These are phyloP conservation scores for Phrynocephalus vlangalii DNA, from an alignment of 2,797 vertebrate species.

Conservation along the genomic window DNA sequence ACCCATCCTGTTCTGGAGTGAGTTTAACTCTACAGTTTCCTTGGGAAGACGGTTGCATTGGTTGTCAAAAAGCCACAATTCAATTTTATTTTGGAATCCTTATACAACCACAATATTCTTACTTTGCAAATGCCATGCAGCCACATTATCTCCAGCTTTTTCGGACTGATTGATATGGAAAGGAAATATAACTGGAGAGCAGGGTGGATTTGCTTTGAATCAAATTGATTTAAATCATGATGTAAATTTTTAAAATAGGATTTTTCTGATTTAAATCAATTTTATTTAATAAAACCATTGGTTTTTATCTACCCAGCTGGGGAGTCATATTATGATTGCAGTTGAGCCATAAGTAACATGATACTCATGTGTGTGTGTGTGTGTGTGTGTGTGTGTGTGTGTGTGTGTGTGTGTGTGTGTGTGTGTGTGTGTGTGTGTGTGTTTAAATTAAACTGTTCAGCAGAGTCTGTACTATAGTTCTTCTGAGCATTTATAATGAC, in stretches of 20 bases:
- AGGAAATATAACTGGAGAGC: neutral
- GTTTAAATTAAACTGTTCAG: neutral
- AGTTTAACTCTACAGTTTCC: neutral
- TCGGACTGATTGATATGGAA: neutral
- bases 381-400: too few relatives aligned
- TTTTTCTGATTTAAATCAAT: too few relatives aligned
- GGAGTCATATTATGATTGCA: neutral
- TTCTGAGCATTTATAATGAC: neutral
- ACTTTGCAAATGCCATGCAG: neutral
- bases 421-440: neutral
- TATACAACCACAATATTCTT: neutral
- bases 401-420: too few relatives aligned
- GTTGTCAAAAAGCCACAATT: neutral
- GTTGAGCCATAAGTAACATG: neutral
- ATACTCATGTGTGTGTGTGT: too few relatives aligned
- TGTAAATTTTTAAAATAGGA: too few relatives aligned
- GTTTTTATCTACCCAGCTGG: too few relatives aligned
- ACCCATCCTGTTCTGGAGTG: constrained; percentile 29
- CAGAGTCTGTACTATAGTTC: neutral
- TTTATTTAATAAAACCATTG: too few relatives aligned
- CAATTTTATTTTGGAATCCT: neutral
- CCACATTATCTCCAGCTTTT: neutral
- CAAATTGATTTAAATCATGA: too few relatives aligned
- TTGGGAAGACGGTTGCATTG: neutral
- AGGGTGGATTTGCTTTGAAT: too few relatives aligned